Evolutionary conservation across 2,797 vertebrate genomes (phyloP).

Genomic region (Petrocephalus sullivani): DNA sequence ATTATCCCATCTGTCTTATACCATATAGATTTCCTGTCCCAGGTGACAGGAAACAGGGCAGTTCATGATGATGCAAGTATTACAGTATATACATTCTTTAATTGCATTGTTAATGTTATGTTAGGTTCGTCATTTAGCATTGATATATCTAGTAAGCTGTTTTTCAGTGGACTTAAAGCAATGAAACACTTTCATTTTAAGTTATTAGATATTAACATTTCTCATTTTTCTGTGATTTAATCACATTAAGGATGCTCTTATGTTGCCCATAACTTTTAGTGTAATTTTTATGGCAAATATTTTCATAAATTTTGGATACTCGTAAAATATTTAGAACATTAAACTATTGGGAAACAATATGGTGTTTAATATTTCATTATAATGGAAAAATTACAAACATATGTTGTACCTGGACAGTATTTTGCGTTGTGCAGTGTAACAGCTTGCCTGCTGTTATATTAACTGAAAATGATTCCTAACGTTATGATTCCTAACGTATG

Average conservation of each 20-base stretch:
- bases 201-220: background rate
- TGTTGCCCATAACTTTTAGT: background rate
- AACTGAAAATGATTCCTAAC: slow-evolving; percentile 66
- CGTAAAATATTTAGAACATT: background rate
- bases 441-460: slow-evolving; percentile 61
- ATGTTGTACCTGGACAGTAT: slow-evolving; percentile 50
- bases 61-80: background rate
- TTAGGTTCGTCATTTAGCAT: background rate
- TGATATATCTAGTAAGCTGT: background rate
- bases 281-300: background rate
- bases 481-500: too few species aligned
- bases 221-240: background rate
- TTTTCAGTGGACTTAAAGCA: background rate
- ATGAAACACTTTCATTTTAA: background rate
- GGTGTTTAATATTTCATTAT: slow-evolving; percentile 40
- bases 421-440: slow-evolving; percentile 58
- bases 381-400: slow-evolving; percentile 39
- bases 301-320: background rate
- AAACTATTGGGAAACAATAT: slow-evolving; percentile 37
- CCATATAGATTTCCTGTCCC: background rate
- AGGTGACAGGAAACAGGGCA: background rate
- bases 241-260: background rate
- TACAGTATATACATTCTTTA: background rate
- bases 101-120: background rate
- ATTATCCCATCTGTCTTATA: background rate